Evolutionary conservation across 2,797 vertebrate species (phyloP).

Genomic region (Danio kyathit): DNA sequence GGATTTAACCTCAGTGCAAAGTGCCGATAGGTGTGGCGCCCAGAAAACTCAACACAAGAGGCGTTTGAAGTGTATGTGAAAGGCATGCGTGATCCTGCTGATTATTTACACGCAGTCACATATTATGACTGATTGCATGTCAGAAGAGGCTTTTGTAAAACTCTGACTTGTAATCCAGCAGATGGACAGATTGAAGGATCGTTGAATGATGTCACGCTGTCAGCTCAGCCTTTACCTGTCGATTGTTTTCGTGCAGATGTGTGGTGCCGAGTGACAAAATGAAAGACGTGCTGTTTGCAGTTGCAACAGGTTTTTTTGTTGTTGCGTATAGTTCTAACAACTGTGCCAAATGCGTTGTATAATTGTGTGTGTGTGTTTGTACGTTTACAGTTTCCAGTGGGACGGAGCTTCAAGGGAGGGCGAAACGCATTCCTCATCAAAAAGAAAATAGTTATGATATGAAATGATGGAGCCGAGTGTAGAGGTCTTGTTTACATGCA

Average conservation of each 20-base stretch:
- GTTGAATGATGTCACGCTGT: conserved; percentile 29
- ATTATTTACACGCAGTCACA: conserved; percentile 29
- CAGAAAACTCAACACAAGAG: conserved; percentile 3
- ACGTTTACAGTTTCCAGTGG: conserved; percentile 12
- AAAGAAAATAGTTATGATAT: conserved; percentile 51
- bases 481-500: conserved; percentile 44
- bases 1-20: conserved; percentile 44
- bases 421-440: conserved; percentile 38
- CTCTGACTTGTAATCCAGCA: conserved; percentile 17
- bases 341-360: conserved; percentile 38
- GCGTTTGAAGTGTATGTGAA: conserved; percentile 31
- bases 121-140: conserved; percentile 1
- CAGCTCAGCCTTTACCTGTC: conserved; percentile 15
- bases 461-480: conserved; percentile 36
- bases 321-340: conserved; percentile 51
- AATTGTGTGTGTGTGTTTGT: neutral
- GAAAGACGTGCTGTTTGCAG: conserved; percentile 48
- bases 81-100: conserved; percentile 18
- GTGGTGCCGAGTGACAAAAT: conserved; percentile 41
- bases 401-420: neutral
- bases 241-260: conserved; percentile 15
- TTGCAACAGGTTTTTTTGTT: conserved; percentile 57
- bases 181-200: conserved; percentile 36
- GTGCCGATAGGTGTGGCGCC: conserved; percentile 40
- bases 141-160: conserved; percentile 5